These are phyloP conservation scores for Sebastes wilsoni DNA, from an alignment of 2,797 vertebrate genomes.

Conservation along the genomic window DNA sequence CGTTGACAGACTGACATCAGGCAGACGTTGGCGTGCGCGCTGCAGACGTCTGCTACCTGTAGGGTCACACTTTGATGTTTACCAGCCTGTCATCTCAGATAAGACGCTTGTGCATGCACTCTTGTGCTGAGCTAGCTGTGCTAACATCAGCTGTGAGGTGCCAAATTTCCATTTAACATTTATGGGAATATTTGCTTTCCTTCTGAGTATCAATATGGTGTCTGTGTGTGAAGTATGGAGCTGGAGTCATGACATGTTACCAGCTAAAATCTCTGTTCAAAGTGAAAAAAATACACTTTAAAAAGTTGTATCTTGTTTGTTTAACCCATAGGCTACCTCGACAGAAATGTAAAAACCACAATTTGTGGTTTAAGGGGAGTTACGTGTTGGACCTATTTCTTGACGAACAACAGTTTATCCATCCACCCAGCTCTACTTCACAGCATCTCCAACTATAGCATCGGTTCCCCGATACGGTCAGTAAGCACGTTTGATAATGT, in stretches of 20 bases:
- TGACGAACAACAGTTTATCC: too few relatives aligned
- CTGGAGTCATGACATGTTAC: too few relatives aligned
- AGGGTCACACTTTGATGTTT: constrained; percentile 8
- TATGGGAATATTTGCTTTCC: background rate
- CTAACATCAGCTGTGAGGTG: background rate
- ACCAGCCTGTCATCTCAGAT: background rate
- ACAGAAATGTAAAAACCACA: too few relatives aligned
- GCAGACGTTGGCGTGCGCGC: background rate
- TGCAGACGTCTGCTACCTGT: background rate
- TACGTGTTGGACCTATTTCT: too few relatives aligned
- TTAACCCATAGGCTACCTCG: background rate
- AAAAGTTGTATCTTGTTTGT: background rate
- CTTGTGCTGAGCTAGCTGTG: background rate
- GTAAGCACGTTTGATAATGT: background rate
- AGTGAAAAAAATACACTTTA: background rate
- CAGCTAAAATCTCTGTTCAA: background rate
- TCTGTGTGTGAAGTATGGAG: too few relatives aligned
- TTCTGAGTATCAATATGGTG: background rate
- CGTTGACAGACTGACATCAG: background rate
- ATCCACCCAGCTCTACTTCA: background rate
- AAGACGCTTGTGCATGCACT: background rate
- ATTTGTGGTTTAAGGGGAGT: too few relatives aligned
- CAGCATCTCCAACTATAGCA: background rate
- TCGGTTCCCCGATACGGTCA: background rate
- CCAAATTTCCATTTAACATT: background rate